These are phyloP conservation scores for Pogoniulus pusillus DNA, from an alignment of 2,797 vertebrate species.

Conservation along the genomic window DNA sequence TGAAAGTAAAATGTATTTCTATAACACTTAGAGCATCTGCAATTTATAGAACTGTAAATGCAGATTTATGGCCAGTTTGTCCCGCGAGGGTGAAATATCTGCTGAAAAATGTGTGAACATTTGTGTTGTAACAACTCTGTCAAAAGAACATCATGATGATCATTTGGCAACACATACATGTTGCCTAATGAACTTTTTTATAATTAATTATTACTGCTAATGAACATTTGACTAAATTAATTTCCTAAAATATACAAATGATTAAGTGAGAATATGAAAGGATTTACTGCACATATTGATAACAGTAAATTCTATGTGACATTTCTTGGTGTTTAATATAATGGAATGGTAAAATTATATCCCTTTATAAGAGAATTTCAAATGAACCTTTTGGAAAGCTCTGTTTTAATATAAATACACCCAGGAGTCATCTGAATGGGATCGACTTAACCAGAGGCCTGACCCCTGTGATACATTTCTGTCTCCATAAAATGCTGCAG, in stretches of 20 bases:
- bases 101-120: slow-evolving; percentile 62
- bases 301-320: neutral
- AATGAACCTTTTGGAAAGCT: slow-evolving; percentile 9
- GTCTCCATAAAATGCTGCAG: neutral
- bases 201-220: slow-evolving; percentile 74
- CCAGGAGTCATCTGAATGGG: slow-evolving; percentile 27
- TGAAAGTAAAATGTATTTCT: neutral
- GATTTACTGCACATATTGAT: neutral
- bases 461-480: slow-evolving; percentile 4
- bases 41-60: slow-evolving; percentile 62
- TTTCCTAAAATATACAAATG: slow-evolving; percentile 73
- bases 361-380: neutral
- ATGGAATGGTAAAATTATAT: neutral
- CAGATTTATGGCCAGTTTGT: slow-evolving; percentile 52
- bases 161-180: slow-evolving; percentile 53
- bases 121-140: slow-evolving; percentile 72
- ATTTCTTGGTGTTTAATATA: neutral
- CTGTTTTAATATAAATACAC: neutral
- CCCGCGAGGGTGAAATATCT: slow-evolving; percentile 34
- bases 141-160: slow-evolving; percentile 69
- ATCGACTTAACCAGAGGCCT: neutral
- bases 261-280: slow-evolving; percentile 33
- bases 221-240: slow-evolving; percentile 78
- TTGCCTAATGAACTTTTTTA: slow-evolving; percentile 69
- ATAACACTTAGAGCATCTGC: neutral